phyloP scores from a whole-genome alignment of 2,113 vertebrate species.

The Sphaerodactylus townsendi region DNA sequence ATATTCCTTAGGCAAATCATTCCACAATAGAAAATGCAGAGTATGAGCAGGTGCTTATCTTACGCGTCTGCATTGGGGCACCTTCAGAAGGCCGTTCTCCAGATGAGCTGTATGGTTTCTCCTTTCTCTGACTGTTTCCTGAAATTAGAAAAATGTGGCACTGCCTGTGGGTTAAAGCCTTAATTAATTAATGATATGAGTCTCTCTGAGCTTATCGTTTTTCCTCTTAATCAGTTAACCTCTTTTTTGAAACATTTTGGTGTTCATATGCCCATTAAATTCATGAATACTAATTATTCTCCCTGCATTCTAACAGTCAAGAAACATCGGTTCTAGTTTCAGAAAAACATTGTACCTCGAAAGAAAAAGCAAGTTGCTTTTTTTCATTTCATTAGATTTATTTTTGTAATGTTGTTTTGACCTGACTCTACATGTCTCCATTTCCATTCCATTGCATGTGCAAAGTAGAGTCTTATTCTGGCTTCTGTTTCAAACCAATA shows the following conservation, averaged over 20 bases:
- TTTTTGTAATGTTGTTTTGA: no score
- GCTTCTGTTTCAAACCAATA: neutral
- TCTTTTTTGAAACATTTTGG: neutral
- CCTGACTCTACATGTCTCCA: no score
- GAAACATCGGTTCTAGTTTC: no score
- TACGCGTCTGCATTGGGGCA: no score
- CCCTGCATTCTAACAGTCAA: neutral
- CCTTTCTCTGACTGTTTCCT: neutral
- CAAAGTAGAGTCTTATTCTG: neutral
- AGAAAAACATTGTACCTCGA: neutral
- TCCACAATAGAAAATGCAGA: no score
- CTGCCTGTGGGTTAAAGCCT: neutral
- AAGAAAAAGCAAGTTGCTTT: no score
- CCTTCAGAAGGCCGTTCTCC: no score
- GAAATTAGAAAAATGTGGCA: neutral
- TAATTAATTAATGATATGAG: neutral
- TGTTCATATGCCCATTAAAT: neutral
- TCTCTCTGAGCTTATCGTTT: neutral
- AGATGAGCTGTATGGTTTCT: neutral
- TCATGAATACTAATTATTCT: neutral
- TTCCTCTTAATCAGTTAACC: neutral
- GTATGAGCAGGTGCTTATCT: no score
- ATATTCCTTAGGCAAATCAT: no score
- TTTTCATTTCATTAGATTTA: no score
- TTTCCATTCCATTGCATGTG: no score